Base-by-base conservation (phyloP, 2,113 vertebrate species). In the Saimiri boliviensis region DNA sequence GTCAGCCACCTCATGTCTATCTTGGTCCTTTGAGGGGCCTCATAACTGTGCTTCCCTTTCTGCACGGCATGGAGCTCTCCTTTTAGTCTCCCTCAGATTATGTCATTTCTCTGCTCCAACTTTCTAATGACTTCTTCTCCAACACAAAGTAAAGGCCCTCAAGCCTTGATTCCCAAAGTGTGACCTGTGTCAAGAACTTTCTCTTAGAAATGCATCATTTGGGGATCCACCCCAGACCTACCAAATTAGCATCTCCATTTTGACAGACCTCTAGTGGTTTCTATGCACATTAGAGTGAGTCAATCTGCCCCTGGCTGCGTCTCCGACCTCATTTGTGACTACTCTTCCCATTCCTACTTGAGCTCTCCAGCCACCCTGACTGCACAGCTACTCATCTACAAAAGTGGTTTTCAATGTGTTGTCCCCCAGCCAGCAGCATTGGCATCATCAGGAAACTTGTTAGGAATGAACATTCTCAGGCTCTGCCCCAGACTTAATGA, bases 261-360 rank as follows among this genome's bases (percentile, higher is more conserved):
- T 42, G n/a, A 49, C 23, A 45, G 73, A 45, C 1, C 13, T 49
- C 14, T 27, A 25, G 17, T 32, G 63, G 54, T 52, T 73, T 45
- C 73, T n/a, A 5, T 3, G 25, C 13, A 84, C 10, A 30, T 12
- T 27, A 20, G 32, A 76, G 14, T 68, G 47, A 35, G n/a, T 37
- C 35, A 10, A 49, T 40, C 17, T n/a, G 40, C 77, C 7, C 8
- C 11, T 35, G 17, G 54, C 25, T 40, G 32, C 52, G 14, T 49
- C 7, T 82, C 56, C 6, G 32, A 27, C 27, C 47, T 7, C 12
- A 45, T 30, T 17, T 71, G 37, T 71, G 58, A 35, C 10, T 47
- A 17, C 2, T 71, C 6, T 5, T 1, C 0, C 3, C 23, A 58
- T 56, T 37, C 21, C 52, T 45, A 35, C 1, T 52, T 32, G 30